A percentile compares a stretch with the other conserved stretches of the same genome.
These are phyloP conservation scores for Pteropus alecto DNA, from an alignment of 2,113 vertebrate genomes.

Conservation along the genomic window DNA sequence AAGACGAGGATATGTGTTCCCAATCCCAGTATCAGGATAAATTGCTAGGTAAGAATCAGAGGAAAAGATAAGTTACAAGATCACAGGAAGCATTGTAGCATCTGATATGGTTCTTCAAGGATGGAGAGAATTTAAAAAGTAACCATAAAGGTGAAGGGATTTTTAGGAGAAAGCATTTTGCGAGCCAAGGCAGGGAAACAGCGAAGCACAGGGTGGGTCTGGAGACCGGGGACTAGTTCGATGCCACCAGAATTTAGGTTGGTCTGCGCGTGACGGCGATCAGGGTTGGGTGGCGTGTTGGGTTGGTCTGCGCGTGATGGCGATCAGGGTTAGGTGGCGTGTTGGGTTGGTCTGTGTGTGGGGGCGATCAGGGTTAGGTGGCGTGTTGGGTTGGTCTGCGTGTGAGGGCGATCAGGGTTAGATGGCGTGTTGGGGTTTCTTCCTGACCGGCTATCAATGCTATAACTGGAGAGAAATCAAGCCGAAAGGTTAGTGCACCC, in stretches of 20 bases:
- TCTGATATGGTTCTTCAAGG: neutral
- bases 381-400: neutral
- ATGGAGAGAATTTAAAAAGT: neutral
- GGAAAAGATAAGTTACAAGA: neutral
- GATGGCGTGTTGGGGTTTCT: neutral
- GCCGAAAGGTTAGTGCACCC: neutral
- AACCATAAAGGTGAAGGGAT: neutral
- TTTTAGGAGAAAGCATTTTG: neutral
- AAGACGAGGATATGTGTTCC: neutral
- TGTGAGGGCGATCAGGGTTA: neutral
- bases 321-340: too few species aligned
- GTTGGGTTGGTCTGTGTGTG: neutral
- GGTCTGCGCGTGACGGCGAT: neutral
- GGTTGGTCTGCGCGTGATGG: too few species aligned
- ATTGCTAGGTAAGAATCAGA: neutral
- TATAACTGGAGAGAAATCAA: neutral
- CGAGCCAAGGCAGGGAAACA: neutral
- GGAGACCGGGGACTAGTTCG: neutral
- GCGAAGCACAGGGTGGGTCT: neutral
- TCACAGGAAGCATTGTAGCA: neutral
- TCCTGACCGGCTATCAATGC: neutral
- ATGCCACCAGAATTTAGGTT: neutral
- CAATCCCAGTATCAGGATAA: neutral
- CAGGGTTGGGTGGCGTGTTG: neutral
- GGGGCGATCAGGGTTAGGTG: neutral